Base-by-base conservation (phyloP, 2,797 vertebrate genomes). In the Danio albolineatus region DNA sequence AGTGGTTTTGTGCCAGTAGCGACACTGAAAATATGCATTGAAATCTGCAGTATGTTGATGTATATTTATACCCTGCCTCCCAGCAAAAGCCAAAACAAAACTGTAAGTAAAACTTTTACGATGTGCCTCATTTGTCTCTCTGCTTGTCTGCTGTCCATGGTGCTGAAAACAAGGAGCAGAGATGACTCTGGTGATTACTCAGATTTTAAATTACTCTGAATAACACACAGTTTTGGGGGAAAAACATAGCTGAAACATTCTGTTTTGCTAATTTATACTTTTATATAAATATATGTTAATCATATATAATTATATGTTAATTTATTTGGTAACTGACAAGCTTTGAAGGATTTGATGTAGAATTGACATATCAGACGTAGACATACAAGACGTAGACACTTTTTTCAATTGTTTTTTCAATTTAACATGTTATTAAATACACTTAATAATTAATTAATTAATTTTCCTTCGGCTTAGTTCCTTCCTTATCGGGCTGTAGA, bases 91-190 rank as follows among this genome's bases (percentile, higher is more conserved):
- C n/a, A n/a, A n/a, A n/a, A n/a, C 28, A 78, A 12, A 7, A 10
- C 56, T 13, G 7, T 13, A 60, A 44, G 12, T 69, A 69, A 69
- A 69, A 28, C 28, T 51, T 46, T 38, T 51, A 38, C 14, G 16
- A 7, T 39, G 16, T 53, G 48, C 4, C 44, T 36, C 44, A 16
- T 48, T 48, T 21, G 44, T 43, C 51, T 9, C 1, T 14, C 5
- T 54, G 41, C 19, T 13, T 2, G 48, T 51, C n/a, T 53, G 53
- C 81, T 75, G 71, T 67, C 66, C 75, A 21, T 66, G 78, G 81
- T 83, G 14, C 84, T 85, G 74, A 78, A 78, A 53, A 36, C 41
- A 53, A 43, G 13, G 5, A 65, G 57, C 19, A 8, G 8, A 5
- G 12, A 41, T 4, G 8, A 46, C 19, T 61, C 2, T 77, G 4